Conservation (phyloP, 2,888 invertebrate genomes). For the Elysia crispata region DNA sequence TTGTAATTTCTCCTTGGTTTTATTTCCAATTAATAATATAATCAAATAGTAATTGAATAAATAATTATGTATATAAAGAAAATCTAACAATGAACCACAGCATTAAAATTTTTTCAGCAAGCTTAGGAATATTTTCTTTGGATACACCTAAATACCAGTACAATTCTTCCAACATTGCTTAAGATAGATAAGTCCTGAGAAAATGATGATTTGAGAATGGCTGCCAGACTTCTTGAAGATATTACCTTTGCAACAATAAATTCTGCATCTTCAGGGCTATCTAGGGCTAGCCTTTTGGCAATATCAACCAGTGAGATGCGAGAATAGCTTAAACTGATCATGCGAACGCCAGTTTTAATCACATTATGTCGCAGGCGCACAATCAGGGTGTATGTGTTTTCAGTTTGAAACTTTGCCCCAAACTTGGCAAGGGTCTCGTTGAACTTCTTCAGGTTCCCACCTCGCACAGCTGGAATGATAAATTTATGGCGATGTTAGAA, state of each 20-base stretch:
- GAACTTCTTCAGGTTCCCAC: conserved; percentile 95
- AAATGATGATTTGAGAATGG: too few relatives aligned
- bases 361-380: conserved; percentile 98
- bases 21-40: too few relatives aligned
- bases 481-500: too few relatives aligned
- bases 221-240: background rate
- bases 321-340: conserved; percentile 97
- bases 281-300: conserved; percentile 93
- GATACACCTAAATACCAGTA: too few relatives aligned
- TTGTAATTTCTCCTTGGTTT: too few relatives aligned
- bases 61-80: too few relatives aligned
- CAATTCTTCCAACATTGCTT: too few relatives aligned
- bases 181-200: too few relatives aligned
- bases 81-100: too few relatives aligned
- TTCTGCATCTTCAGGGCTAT: conserved; percentile 98
- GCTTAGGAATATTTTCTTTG: too few relatives aligned
- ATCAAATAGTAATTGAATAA: too few relatives aligned
- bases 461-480: conserved; percentile 85
- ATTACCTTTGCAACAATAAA: conserved; percentile 95
- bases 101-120: too few relatives aligned
- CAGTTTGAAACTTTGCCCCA: conserved; percentile 92
- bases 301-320: conserved; percentile 96
- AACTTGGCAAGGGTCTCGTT: conserved; percentile 94
- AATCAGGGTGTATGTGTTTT: conserved; percentile 97
- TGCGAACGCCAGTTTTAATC: conserved; percentile 97